Base-by-base conservation (phyloP, 2,113 vertebrate genomes). In the Rhabdornis inornatus region DNA sequence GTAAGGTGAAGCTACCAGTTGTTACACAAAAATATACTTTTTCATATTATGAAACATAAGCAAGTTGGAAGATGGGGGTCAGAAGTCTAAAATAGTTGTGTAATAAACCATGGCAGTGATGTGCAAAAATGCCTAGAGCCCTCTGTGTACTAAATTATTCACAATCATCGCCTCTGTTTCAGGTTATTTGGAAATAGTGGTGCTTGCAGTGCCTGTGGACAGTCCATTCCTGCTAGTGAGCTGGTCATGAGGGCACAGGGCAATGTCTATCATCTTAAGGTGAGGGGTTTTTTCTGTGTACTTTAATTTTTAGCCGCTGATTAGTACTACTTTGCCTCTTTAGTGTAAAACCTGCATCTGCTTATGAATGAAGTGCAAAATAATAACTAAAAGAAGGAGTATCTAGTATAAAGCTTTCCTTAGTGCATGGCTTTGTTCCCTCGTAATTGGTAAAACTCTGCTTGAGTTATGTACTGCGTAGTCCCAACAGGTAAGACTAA, bases 261-360 rank as follows among this genome's bases (percentile, higher is more conserved):
- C 97, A 99, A 99, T 45, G 99, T 99, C 95, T 99, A 99, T 98
- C 99, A 99, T 98, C 99, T 99, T 98, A 99, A 99, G 99, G 99
- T 99, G 98, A 97, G 95, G n/a, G 33, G 0, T 5, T 45, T 80
- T 81, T 76, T 24, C 35, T 74, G 1, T 5, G 10, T 50, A 7
- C 53, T 72, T 69, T 25, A 0, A 1, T 59, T 77, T 81, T 76
- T 45, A 44, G 65, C 27, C 60, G 76, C 60, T 40, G 64, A 85
- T 70, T 31, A 75, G 53, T 57, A 69, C 37, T 50, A 49, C 81
- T 4, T 1, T 49, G 45, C 53, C 84, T 8, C 85, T 85, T 40
- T 4, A 35, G 45, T 57, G 60, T 78, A 71, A 45, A 91, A 82
- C 66, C 61, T 63, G 42, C 59, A 60, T 79, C 69, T 89, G 15